phyloP scores from a whole-genome alignment of 2,888 invertebrate species.

The Orthosia cruda region DNA sequence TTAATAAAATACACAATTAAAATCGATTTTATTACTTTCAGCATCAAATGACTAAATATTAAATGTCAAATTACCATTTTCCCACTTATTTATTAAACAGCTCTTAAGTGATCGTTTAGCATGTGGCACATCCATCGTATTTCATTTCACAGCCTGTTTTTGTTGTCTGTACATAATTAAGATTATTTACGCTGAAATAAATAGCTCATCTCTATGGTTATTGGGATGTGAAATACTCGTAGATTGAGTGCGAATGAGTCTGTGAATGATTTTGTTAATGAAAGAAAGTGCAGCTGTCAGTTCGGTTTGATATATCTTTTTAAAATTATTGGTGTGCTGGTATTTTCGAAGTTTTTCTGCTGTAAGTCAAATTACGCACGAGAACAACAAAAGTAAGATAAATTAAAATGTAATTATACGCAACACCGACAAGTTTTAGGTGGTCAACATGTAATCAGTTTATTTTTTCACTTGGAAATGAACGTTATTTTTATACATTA shows the following conservation, averaged over 20 bases:
- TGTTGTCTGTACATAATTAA: conserved; percentile 15
- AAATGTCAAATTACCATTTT: neutral
- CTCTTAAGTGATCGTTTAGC: neutral
- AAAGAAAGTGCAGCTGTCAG: neutral
- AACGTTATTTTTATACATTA: too few relatives aligned
- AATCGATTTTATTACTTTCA: neutral
- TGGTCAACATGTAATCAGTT: too few relatives aligned
- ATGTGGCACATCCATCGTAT: neutral
- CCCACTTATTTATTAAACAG: neutral
- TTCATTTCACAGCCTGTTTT: neutral
- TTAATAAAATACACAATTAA: neutral
- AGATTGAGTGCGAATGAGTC: neutral
- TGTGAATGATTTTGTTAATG: neutral
- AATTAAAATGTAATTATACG: too few relatives aligned
- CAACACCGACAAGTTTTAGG: too few relatives aligned
- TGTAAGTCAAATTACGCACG: too few relatives aligned
- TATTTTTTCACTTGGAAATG: too few relatives aligned
- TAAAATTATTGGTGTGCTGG: neutral
- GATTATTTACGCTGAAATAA: conserved; percentile 25
- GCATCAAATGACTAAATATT: neutral
- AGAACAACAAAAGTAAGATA: too few relatives aligned
- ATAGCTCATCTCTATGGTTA: conserved; percentile 11
- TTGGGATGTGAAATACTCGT: conserved; percentile 13
- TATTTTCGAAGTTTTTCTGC: neutral
- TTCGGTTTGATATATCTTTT: conserved; percentile 1